Evolutionary conservation across 2,888 invertebrate genomes (phyloP).

Genomic region (Campoplex nolae): DNA sequence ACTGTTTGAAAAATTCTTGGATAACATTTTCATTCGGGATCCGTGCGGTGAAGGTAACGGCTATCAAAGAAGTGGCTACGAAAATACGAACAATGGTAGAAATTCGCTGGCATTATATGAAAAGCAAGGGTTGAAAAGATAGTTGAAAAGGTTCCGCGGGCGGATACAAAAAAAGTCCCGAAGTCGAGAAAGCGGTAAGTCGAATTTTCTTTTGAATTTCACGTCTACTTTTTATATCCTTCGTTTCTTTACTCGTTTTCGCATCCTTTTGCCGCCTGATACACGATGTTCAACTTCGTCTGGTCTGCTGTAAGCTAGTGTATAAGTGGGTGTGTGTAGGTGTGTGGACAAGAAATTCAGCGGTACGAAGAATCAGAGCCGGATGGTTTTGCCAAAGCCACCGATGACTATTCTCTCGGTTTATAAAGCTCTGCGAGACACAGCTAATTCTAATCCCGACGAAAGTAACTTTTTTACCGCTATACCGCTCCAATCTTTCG

Average conservation of each 20-base stretch:
- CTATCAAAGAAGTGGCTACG: background rate
- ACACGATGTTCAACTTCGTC: background rate
- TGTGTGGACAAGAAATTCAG: background rate
- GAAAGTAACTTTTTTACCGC: constrained; percentile 36
- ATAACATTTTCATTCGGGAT: background rate
- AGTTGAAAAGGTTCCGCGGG: constrained; percentile 14
- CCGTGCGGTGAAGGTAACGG: too few relatives aligned
- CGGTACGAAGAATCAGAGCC: constrained; percentile 37
- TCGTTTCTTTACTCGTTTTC: constrained; percentile 9
- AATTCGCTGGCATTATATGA: background rate
- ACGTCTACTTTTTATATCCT: constrained; percentile 22
- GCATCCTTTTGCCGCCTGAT: constrained; percentile 4
- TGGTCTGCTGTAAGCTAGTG: background rate
- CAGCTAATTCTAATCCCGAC: constrained; percentile 60
- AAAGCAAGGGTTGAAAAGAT: constrained; percentile 18
- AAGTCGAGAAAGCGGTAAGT: constrained; percentile 26
- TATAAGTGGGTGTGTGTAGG: background rate
- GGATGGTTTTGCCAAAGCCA: constrained; percentile 48
- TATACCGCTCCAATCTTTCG: constrained; percentile 23
- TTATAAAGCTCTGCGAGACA: constrained; percentile 10
- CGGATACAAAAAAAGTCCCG: constrained; percentile 4
- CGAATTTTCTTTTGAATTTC: constrained; percentile 45
- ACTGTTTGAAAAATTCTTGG: background rate
- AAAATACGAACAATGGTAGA: background rate
- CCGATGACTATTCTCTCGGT: constrained; percentile 21